These are phyloP conservation scores for Amphiprion clarkii DNA, from an alignment of 2,797 vertebrate species.

Conservation along the genomic window DNA sequence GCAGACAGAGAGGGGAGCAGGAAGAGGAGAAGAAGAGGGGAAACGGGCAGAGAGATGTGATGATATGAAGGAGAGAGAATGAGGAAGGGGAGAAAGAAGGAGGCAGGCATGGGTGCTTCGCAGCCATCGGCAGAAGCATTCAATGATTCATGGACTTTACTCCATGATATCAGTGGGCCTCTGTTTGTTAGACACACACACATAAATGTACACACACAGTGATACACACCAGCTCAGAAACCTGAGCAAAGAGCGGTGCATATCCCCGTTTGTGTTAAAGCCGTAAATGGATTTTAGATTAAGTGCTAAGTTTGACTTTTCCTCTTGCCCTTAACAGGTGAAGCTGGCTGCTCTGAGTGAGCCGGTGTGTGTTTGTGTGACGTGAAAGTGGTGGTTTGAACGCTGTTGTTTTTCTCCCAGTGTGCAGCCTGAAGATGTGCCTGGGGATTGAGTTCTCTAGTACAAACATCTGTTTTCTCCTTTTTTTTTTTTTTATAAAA, in stretches of 20 bases:
- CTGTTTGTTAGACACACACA: conserved; percentile 9
- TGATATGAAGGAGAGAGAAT: conserved; percentile 30
- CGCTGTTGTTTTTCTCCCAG: conserved; percentile 43
- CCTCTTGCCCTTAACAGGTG: conserved; percentile 16
- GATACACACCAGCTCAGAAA: conserved; percentile 9
- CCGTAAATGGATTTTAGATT: conserved; percentile 10
- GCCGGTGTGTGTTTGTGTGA: conserved; percentile 26
- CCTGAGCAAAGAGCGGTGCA: conserved; percentile 1
- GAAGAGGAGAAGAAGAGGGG: conserved; percentile 1
- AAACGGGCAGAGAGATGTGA: conserved; percentile 15
- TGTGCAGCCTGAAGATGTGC: conserved; percentile 49
- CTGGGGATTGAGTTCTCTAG: conserved; percentile 64
- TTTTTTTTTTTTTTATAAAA: conserved; percentile 25
- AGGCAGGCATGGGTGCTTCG: conserved; percentile 4
- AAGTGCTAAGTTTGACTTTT: conserved; percentile 24
- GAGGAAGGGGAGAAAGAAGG: neutral
- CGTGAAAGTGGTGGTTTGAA: conserved; percentile 44
- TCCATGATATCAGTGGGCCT: conserved; percentile 45
- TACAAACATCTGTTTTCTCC: conserved; percentile 78
- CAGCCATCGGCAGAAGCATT: conserved; percentile 36
- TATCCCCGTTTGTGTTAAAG: conserved; percentile 25
- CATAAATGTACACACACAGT: conserved; percentile 13
- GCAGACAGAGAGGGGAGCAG: neutral
- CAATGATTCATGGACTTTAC: conserved; percentile 57
- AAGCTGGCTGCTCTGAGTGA: conserved; percentile 7